Percentiles rank a stretch among this genome's conserved stretches.
Evolutionary conservation across 2,113 vertebrate genomes (phyloP).

Genomic region (Chlorodrepanis virens): DNA sequence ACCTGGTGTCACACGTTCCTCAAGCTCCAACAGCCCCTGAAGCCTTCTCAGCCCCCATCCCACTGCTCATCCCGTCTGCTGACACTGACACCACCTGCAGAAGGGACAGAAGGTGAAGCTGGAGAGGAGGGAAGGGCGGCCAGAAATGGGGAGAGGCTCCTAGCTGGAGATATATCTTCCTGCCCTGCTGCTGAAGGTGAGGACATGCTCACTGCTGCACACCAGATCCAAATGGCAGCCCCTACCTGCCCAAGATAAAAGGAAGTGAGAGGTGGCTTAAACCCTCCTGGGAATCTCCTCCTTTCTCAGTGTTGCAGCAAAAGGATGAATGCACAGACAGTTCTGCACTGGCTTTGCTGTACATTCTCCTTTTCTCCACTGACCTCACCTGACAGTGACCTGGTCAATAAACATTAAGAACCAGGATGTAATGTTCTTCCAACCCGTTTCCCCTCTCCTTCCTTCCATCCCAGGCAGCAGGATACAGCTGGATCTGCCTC

Average conservation of each 20-base stretch:
- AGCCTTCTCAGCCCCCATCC: not conserved
- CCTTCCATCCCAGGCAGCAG: not conserved
- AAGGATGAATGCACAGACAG: not conserved
- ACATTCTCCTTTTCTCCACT: not conserved
- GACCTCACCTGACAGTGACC: not conserved
- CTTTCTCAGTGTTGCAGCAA: not conserved
- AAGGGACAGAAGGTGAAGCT: not conserved
- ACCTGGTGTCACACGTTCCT: not conserved
- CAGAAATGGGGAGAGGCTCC: not conserved
- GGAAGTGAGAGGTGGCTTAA: not conserved
- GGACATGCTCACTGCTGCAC: not conserved
- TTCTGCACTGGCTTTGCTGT: not conserved
- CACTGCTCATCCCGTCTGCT: not conserved
- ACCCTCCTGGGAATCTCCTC: not conserved
- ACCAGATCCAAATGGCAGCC: not conserved
- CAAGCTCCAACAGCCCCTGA: not conserved
- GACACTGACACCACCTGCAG: not conserved
- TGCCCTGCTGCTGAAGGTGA: not conserved
- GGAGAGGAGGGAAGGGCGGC: not conserved
- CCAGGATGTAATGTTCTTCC: not conserved
- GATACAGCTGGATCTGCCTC: not conserved
- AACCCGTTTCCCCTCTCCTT: not conserved
- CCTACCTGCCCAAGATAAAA: not conserved
- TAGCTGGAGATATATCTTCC: not conserved
- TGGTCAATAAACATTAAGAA: fast-evolving